phyloP scores from a whole-genome alignment of 2,113 vertebrate species.

The Cacatua alba region DNA sequence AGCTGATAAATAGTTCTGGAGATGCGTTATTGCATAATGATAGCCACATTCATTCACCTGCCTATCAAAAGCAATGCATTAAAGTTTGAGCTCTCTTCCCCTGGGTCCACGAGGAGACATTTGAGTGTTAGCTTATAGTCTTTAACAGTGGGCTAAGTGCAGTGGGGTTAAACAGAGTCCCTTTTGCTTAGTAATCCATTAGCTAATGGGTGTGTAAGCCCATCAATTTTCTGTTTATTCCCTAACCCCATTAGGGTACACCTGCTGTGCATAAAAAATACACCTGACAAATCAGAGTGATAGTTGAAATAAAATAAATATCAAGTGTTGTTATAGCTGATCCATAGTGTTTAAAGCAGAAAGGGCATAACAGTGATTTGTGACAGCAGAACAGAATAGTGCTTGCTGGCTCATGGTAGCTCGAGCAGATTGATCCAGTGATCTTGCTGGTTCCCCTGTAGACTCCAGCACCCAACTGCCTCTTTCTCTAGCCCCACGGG shows the following conservation, averaged over 20 bases:
- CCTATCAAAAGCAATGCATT: conserved; percentile 74
- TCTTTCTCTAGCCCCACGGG: not conserved
- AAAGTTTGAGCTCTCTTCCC: conserved; percentile 74
- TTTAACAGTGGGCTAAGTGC: conserved; percentile 82
- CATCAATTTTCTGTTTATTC: conserved; percentile 83
- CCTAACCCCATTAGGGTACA: conserved; percentile 74
- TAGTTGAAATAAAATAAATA: conserved; percentile 82
- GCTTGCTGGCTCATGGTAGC: not conserved
- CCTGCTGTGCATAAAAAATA: conserved; percentile 79
- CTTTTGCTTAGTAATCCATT: conserved; percentile 87
- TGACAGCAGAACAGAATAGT: conserved; percentile 35
- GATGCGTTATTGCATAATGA: conserved; percentile 72
- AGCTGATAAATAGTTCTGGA: conserved; percentile 70
- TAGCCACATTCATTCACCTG: conserved; percentile 76
- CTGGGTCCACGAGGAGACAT: conserved; percentile 46
- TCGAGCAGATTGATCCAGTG: not conserved
- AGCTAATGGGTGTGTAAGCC: conserved; percentile 91
- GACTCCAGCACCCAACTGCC: not conserved
- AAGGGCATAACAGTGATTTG: conserved; percentile 62
- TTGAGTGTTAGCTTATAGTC: conserved; percentile 67
- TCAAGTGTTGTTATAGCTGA: conserved; percentile 68
- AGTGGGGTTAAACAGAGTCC: conserved; percentile 72
- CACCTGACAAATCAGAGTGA: conserved; percentile 81
- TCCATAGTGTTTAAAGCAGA: conserved; percentile 66
- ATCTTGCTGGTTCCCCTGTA: not conserved